phyloP scores from a whole-genome alignment of 2,797 vertebrate species.

The Salmo trutta region DNA sequence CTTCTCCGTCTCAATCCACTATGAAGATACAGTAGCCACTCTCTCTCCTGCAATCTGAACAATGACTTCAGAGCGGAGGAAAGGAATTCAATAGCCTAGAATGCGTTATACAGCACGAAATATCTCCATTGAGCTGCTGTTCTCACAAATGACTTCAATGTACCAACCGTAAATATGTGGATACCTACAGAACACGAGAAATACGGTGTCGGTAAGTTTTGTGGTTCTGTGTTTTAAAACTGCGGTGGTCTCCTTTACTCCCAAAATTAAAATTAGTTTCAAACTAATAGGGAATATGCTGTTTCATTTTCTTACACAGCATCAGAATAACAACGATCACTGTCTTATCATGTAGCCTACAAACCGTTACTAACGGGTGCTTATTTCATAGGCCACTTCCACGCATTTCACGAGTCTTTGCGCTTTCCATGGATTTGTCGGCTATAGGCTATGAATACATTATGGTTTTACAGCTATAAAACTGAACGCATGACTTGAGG shows the following conservation, averaged over 20 bases:
- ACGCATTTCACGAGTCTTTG: constrained; percentile 19
- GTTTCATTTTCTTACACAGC: background rate
- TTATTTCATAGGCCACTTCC: background rate
- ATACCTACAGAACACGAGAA: constrained; percentile 96
- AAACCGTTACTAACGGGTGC: background rate
- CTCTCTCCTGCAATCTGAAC: constrained; percentile 79
- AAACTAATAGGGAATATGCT: background rate
- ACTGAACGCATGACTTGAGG: background rate
- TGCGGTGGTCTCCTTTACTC: constrained; percentile 38
- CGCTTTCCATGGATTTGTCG: constrained; percentile 6
- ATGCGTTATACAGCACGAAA: constrained; percentile 62
- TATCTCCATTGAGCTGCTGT: constrained; percentile 55
- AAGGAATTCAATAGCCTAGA: constrained; percentile 60
- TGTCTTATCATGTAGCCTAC: background rate
- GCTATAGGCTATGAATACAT: constrained; percentile 6
- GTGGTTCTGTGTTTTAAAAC: constrained; percentile 24
- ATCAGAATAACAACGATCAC: background rate
- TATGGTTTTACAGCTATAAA: constrained; percentile 28
- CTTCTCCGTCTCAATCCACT: constrained; percentile 35
- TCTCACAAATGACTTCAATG: constrained; percentile 47
- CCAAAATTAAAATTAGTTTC: constrained; percentile 28
- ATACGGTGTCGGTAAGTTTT: constrained; percentile 96
- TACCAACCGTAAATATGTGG: constrained; percentile 84
- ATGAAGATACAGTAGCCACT: constrained; percentile 45
- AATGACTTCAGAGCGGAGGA: constrained; percentile 81